phyloP scores from a whole-genome alignment of 2,888 invertebrate species.

The Melanargia galathea region DNA sequence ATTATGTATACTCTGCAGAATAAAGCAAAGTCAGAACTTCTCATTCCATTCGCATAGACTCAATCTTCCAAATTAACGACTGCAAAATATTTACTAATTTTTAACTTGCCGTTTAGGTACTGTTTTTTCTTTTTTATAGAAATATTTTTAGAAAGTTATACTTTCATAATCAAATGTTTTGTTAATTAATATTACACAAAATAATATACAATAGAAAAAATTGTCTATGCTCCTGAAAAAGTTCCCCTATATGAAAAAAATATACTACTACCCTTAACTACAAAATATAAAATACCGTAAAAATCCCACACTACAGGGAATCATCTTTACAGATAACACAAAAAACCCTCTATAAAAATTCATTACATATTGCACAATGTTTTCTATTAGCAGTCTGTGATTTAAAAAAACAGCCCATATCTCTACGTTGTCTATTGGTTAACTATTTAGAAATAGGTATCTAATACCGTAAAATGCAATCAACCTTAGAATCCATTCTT shows the following conservation, averaged over 20 bases:
- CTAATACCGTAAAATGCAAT: constrained; percentile 51
- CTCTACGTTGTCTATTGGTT: constrained; percentile 67
- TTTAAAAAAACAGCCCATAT: constrained; percentile 69
- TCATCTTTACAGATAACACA: constrained; percentile 54
- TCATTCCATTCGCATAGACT: constrained; percentile 57
- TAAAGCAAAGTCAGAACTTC: constrained; percentile 51
- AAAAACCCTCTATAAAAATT: constrained; percentile 44
- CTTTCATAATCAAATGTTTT: background rate
- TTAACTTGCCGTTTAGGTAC: background rate
- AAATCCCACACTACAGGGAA: constrained; percentile 57
- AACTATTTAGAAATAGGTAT: constrained; percentile 52
- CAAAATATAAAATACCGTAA: constrained; percentile 45
- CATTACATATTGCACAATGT: constrained; percentile 59
- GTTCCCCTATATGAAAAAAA: constrained; percentile 40
- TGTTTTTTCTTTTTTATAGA: background rate
- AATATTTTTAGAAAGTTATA: background rate
- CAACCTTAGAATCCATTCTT: constrained; percentile 40
- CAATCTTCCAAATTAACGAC: constrained; percentile 4
- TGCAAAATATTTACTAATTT: background rate
- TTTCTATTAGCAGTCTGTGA: constrained; percentile 58
- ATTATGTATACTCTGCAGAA: constrained; percentile 59
- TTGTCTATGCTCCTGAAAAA: constrained; percentile 57
- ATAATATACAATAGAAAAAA: constrained; percentile 14
- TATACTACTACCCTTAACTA: constrained; percentile 51
- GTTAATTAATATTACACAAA: constrained; percentile 1